phyloP scores from a whole-genome alignment of 2,113 vertebrate genomes.

The Leucosticte australis region DNA sequence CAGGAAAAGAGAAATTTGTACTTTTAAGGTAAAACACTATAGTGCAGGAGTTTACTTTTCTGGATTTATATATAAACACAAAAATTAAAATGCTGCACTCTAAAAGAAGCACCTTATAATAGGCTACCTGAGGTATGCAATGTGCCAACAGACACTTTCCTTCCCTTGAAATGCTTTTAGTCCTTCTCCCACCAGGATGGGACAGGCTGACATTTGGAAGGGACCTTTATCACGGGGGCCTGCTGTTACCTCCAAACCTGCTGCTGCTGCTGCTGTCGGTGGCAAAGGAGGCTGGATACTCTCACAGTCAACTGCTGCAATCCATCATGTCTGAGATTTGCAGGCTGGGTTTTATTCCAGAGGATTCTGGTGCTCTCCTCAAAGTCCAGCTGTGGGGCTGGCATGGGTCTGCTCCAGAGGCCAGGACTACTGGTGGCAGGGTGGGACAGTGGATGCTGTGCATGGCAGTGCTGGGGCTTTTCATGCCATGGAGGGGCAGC shows the following conservation, averaged over 20 bases:
- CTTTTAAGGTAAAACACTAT: neutral
- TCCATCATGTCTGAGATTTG: neutral
- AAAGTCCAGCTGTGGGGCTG: neutral
- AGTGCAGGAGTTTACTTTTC: neutral
- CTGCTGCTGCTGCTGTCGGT: neutral
- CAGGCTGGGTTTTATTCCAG: neutral
- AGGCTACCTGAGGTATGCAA: neutral
- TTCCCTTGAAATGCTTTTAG: conserved; percentile 18
- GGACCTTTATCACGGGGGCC: neutral
- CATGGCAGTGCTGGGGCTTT: neutral
- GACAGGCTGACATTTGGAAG: conserved; percentile 26
- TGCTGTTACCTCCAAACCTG: neutral
- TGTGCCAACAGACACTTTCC: neutral
- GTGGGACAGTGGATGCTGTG: fast-evolving
- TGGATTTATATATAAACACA: neutral
- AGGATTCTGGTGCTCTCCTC: neutral
- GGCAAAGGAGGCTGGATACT: conserved; percentile 19
- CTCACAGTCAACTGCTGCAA: neutral
- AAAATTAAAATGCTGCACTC: neutral
- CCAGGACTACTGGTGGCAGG: fast-evolving
- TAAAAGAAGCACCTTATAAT: neutral
- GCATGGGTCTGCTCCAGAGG: neutral
- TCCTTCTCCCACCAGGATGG: neutral
- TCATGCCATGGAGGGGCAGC: neutral
- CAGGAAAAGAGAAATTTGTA: neutral